A percentile compares a stretch with the other conserved stretches of the same genome.
Conservation (phyloP, 2,888 invertebrate species). For the Torymus texanus region DNA sequence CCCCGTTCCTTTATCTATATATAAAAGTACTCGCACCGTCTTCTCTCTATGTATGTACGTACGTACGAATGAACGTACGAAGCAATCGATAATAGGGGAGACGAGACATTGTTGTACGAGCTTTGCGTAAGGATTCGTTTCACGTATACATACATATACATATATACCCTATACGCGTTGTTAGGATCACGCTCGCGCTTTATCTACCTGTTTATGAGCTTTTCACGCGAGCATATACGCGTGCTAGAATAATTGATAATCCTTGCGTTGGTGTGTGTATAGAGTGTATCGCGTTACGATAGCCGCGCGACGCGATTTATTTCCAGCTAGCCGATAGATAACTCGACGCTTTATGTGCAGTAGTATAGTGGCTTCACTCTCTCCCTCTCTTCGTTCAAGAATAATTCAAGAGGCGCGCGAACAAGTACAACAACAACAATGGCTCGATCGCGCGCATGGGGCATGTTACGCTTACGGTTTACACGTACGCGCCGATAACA, state of each 20-base stretch:
- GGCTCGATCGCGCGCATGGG: no score
- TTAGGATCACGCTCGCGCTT: not conserved
- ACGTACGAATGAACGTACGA: no score
- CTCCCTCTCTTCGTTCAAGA: not conserved
- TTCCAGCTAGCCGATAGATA: conserved; percentile 10
- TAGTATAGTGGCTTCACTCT: no score
- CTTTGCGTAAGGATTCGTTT: conserved; percentile 17
- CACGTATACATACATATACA: not conserved
- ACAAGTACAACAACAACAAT: no score
- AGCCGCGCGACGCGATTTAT: not conserved
- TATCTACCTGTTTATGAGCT: conserved; percentile 12
- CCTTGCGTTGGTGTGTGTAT: not conserved
- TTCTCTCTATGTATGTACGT: no score
- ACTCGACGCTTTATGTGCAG: not conserved
- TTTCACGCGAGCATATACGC: conserved; percentile 11
- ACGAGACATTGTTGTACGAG: not conserved
- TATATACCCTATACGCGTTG: no score
- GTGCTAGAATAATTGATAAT: conserved; percentile 18
- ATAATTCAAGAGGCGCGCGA: conserved; percentile 27
- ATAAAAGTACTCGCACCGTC: no score
- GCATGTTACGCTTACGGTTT: no score
- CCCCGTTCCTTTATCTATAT: no score
- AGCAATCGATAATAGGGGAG: no score
- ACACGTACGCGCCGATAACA: no score
- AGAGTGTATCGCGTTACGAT: not conserved